phyloP scores from a whole-genome alignment of 2,888 invertebrate species.

The Herminia tarsipennalis region DNA sequence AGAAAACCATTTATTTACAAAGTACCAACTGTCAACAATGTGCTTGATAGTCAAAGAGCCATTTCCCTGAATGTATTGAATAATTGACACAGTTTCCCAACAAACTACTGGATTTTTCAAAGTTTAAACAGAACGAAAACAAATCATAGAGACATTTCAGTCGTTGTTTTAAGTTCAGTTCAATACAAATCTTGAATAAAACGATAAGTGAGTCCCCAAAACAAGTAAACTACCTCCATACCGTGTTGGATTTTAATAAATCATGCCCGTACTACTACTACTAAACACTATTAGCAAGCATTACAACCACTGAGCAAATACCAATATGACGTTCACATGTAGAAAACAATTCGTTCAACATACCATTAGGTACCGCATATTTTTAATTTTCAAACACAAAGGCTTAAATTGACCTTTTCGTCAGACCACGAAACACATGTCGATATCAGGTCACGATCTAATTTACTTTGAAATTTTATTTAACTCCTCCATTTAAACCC shows the following conservation, averaged over 20 bases:
- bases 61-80: too few species aligned
- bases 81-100: too few species aligned
- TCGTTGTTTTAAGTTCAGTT: too few species aligned
- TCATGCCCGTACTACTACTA: slow-evolving; percentile 10
- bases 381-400: too few species aligned
- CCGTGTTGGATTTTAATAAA: slow-evolving; percentile 9
- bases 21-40: too few species aligned
- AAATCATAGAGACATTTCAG: too few species aligned
- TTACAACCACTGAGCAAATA: background rate
- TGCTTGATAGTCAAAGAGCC: too few species aligned
- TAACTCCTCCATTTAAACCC: slow-evolving; percentile 34
- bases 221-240: background rate
- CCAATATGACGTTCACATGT: background rate
- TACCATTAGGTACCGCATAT: too few species aligned
- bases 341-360: slow-evolving; percentile 8
- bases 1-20: too few species aligned
- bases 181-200: too few species aligned
- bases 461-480: slow-evolving; percentile 39
- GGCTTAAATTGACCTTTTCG: slow-evolving; percentile 5
- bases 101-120: too few species aligned
- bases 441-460: slow-evolving; percentile 14
- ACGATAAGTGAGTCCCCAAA: background rate
- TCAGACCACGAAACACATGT: slow-evolving; percentile 18
- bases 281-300: slow-evolving; percentile 3
- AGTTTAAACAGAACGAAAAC: too few species aligned